phyloP scores from a whole-genome alignment of 1,140 invertebrate species.

The Drosophila subobscura region DNA sequence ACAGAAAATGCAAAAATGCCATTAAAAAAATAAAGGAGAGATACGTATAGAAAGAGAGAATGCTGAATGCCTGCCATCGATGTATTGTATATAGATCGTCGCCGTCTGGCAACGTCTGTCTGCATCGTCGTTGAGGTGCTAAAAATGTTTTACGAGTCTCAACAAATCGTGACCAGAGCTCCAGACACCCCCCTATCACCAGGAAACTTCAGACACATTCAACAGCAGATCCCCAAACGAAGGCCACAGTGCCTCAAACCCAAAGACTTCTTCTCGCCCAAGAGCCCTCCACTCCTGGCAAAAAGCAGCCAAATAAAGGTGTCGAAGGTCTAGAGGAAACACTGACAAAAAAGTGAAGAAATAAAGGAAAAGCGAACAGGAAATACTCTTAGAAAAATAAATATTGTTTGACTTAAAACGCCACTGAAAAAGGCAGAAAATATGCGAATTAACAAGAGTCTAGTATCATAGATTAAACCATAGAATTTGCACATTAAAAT shows the following conservation, averaged over 20 bases:
- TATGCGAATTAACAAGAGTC: background rate
- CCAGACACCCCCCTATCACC: conserved; percentile 43
- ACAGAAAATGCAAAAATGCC: conserved; percentile 64
- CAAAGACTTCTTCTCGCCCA: conserved; percentile 23
- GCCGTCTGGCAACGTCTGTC: conserved; percentile 8
- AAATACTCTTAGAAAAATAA: background rate
- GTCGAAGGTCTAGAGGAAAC: conserved; percentile 34
- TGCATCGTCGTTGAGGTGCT: conserved; percentile 65
- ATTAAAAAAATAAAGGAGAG: conserved; percentile 58
- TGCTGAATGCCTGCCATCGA: conserved; percentile 40
- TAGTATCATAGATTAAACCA: too few relatives aligned
- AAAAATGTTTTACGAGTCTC: conserved; percentile 82
- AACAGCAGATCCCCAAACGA: conserved; percentile 9
- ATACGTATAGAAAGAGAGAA: background rate
- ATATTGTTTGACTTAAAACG: too few relatives aligned
- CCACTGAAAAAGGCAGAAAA: background rate
- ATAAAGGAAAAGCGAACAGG: background rate
- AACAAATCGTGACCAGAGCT: conserved; percentile 79
- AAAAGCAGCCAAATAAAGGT: conserved; percentile 28
- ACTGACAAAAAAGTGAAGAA: background rate
- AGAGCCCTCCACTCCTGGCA: background rate
- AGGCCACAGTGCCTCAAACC: conserved; percentile 12
- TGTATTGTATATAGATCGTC: conserved; percentile 68
- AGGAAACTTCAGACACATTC: conserved; percentile 35
- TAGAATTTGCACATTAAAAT: too few relatives aligned